Conservation (phyloP, 2,113 vertebrate genomes). For the Gallinago jamesoni region DNA sequence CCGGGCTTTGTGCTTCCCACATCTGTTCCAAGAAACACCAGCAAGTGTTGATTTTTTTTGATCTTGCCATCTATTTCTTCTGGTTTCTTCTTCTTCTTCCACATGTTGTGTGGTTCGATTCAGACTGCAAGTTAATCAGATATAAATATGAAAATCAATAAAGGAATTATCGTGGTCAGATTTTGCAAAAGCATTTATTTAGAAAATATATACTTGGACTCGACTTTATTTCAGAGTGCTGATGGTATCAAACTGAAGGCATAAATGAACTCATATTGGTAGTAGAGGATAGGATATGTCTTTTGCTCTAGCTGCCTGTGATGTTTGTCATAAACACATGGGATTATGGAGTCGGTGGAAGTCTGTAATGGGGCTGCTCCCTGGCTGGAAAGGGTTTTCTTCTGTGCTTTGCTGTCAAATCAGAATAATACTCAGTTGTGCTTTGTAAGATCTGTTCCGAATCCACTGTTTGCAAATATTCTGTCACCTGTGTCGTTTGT, state of each 20-base stretch:
- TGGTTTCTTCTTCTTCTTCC: not conserved
- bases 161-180: not conserved
- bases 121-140: not conserved
- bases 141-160: not conserved
- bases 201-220: not conserved
- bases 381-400: not conserved
- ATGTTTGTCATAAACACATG: not conserved
- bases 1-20: not conserved
- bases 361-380: not conserved
- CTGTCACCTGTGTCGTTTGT: not conserved
- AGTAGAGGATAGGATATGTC: not conserved
- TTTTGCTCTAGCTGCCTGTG: not conserved
- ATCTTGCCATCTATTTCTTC: not conserved
- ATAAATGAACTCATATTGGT: not conserved
- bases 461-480: not conserved
- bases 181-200: not conserved
- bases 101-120: not conserved
- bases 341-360: not conserved
- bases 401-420: not conserved
- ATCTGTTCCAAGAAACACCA: not conserved
- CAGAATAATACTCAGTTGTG: not conserved
- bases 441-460: not conserved
- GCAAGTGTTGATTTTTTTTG: not conserved
- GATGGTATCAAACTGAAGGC: not conserved
- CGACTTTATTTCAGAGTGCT: not conserved